Evolutionary conservation across 1,140 invertebrate species (phyloP).

Genomic region (Dufourea novaeangliae): DNA sequence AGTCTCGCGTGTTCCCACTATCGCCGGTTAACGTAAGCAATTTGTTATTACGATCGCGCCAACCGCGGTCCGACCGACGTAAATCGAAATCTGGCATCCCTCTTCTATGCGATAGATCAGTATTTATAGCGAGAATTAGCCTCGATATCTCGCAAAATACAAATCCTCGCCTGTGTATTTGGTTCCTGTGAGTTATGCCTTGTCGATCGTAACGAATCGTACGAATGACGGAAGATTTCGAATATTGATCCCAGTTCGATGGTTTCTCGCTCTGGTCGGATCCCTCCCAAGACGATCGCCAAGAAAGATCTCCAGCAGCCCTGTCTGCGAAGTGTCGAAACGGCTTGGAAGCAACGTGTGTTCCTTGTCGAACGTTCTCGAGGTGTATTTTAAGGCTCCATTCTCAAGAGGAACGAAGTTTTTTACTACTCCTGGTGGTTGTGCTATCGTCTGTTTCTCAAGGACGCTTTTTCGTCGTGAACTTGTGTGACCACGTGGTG

Average conservation of each 20-base stretch:
- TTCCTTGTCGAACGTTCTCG: slow-evolving; percentile 32
- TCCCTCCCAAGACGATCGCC: not conserved
- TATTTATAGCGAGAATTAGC: slow-evolving; percentile 73
- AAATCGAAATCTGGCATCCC: slow-evolving; percentile 65
- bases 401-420: slow-evolving; percentile 53
- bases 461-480: slow-evolving; percentile 56
- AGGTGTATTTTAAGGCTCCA: slow-evolving; percentile 69
- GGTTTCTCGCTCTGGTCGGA: not conserved
- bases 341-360: slow-evolving; percentile 47
- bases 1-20: no score
- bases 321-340: slow-evolving; percentile 47
- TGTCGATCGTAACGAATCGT: not conserved
- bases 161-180: not conserved
- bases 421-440: slow-evolving; percentile 22
- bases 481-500: slow-evolving; percentile 59
- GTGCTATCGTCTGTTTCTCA: slow-evolving; percentile 36
- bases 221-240: not conserved
- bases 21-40: not conserved
- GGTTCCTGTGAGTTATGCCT: not conserved
- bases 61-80: slow-evolving; percentile 59
- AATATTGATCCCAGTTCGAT: not conserved
- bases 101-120: slow-evolving; percentile 62
- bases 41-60: slow-evolving; percentile 32
- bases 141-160: not conserved
- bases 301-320: slow-evolving; percentile 2